Base-by-base conservation (phyloP, 1,140 invertebrate genomes). In the Bombus balteatus region DNA sequence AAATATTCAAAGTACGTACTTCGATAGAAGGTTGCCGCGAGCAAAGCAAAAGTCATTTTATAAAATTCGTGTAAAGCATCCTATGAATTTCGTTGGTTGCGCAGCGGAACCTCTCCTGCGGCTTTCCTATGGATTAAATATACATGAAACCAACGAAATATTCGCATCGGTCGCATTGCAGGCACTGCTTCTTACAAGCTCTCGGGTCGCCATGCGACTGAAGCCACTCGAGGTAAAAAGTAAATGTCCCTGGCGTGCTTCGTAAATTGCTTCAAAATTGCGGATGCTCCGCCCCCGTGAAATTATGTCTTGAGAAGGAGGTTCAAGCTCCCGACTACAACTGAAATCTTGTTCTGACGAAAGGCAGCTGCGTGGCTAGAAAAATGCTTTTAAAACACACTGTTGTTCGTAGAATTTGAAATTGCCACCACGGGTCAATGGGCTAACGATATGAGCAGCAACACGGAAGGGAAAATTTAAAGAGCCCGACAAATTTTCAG, bases 61-160 rank as follows among this genome's bases (percentile, higher is more conserved):
- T 66, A 6, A 73, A 82, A 43, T 65, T 37, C 47, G 22, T 22
- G 57, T 39, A 25, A 22, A 5, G 34, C n/a, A 41, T 68, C 18
- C n/a, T 32, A 59, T 68, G 43, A 68, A 77, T 77, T 68, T 53
- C 34, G 59, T 66, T 68, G 41, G 39, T 22, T 53, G 32, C 28
- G 22, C 34, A 59, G 13, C 32, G 62, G 32, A 66, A 70, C 41
- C 34, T 34, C 76, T 34, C 76, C 37, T 41, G 28, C 74, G 81
- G 41, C n/a, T 39, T 70, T 57, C 81, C 12, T n/a, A 78, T 78
- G 47, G 77, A 83, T 83, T 77, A 83, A 83, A 83, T 78, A 83
- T 77, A 57, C 81, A 83, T 78, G 18, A 65, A 9, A 34, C n/a
- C 32, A 25, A 47, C 43, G 65, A 70, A 77, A 83, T 78, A 77